Evolutionary conservation across 2,888 invertebrate species (phyloP).

Genomic region (Clepsis dumicolana): DNA sequence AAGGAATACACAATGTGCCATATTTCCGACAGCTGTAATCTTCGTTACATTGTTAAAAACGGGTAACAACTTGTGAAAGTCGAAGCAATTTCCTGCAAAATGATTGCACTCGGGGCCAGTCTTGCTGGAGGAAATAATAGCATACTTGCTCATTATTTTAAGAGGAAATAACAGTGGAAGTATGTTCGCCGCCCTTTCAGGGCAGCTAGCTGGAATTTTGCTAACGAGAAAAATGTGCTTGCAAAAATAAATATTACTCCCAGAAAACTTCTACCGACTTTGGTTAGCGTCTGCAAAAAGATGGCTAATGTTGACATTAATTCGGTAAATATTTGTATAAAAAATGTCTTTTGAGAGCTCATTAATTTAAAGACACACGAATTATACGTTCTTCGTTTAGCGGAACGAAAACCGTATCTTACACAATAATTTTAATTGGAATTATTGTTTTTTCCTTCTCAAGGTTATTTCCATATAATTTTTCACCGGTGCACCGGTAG

Average conservation of each 20-base stretch:
- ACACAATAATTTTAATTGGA: background rate
- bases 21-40: background rate
- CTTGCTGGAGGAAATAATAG: conserved; percentile 19
- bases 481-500: too few relatives aligned
- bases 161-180: conserved; percentile 15
- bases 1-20: background rate
- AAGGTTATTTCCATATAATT: too few relatives aligned
- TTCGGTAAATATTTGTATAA: background rate
- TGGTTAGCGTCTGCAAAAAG: background rate
- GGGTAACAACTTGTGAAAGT: conserved; percentile 19
- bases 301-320: background rate
- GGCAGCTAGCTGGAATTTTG: background rate
- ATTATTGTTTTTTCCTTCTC: background rate
- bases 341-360: background rate
- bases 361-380: background rate
- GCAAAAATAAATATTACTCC: background rate
- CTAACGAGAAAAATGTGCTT: background rate
- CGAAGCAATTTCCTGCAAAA: conserved; percentile 15
- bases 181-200: background rate
- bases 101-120: background rate
- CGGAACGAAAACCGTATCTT: too few relatives aligned
- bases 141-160: conserved; percentile 17
- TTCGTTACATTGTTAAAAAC: conserved; percentile 7
- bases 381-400: background rate
- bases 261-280: background rate